These are phyloP conservation scores for Chiloscyllium plagiosum DNA, from an alignment of 2,113 vertebrate genomes.

Conservation along the genomic window DNA sequence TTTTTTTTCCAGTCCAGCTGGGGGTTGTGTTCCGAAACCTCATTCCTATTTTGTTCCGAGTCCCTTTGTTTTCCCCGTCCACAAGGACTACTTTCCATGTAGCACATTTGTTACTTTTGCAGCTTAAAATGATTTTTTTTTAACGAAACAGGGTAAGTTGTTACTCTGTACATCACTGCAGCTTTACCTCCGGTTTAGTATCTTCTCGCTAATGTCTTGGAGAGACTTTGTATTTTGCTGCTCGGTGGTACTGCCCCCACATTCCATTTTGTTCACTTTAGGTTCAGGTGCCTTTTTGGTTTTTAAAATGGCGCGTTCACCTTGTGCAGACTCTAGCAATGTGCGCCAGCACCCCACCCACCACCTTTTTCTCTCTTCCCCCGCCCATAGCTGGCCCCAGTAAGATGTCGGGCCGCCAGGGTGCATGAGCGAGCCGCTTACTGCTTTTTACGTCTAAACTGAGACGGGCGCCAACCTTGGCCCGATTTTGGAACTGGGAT, in stretches of 20 bases:
- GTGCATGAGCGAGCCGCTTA: background rate
- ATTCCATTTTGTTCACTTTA: background rate
- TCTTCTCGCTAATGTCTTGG: background rate
- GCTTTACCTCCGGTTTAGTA: background rate
- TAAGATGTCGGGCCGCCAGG: background rate
- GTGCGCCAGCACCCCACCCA: background rate
- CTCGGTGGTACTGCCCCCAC: background rate
- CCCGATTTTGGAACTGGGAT: background rate
- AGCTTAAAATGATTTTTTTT: background rate
- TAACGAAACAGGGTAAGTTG: background rate
- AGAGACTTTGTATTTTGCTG: background rate
- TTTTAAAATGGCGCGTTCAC: constrained; percentile 27
- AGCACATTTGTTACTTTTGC: background rate
- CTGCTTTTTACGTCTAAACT: background rate
- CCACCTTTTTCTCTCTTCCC: too few species aligned
- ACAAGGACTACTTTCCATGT: background rate
- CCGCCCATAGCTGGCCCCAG: background rate
- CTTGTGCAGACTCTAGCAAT: background rate
- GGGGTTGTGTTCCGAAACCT: background rate
- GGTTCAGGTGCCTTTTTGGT: background rate
- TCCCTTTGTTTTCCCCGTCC: background rate
- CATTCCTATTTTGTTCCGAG: background rate
- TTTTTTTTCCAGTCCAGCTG: background rate
- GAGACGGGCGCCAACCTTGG: background rate
- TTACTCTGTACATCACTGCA: background rate